Base-by-base conservation (phyloP, 2,888 invertebrate species). In the Crepidodera aurea region DNA sequence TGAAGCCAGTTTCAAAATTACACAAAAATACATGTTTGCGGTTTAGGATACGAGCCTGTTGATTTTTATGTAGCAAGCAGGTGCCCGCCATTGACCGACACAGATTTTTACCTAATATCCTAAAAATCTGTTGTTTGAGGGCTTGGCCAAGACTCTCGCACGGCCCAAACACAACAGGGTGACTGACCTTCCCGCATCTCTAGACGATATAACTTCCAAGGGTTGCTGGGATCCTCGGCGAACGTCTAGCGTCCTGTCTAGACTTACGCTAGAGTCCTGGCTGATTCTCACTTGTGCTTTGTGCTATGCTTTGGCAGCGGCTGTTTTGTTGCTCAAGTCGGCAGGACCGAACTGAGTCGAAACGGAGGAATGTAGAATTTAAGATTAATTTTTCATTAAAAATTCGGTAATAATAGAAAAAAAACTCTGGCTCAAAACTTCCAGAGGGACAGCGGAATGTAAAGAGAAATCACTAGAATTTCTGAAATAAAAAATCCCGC, bases 171-270 rank as follows among this genome's bases (percentile, higher is more conserved):
- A 39, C 15, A 40, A 51, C 12, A 18, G 53, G 53, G 53, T 53
- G 53, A 53, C 25, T 53, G 53, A 53, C 53, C 53, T 53, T 44
- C 32, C 66, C 55, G 37, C 51, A 51, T 56, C 62, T 57, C 56
- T 51, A 57, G 58, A 60, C 60, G 56, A 27, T 25, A 50, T 64
- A 40, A 54, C 60, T 62, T 66, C 60, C 60, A 64, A 66, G 66
- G 66, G 64, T 66, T 64, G 64, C 60, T 59, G 19, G 57, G 54
- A 62, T 59, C 15, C 44, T 22, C 60, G 51, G 50, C 57, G 37
- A 59, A 66, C 68, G 68, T 68, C 68, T 68, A 62, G 68, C 62
- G 62, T 51, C 44, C 51, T 50, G 68, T 68, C 68, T 68, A 68
- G 68, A 68, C 68, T 53, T 19, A 25, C 48, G 15, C 48, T 13